phyloP scores from a whole-genome alignment of 2,888 invertebrate species.

The Drosophila cyrtoloma region DNA sequence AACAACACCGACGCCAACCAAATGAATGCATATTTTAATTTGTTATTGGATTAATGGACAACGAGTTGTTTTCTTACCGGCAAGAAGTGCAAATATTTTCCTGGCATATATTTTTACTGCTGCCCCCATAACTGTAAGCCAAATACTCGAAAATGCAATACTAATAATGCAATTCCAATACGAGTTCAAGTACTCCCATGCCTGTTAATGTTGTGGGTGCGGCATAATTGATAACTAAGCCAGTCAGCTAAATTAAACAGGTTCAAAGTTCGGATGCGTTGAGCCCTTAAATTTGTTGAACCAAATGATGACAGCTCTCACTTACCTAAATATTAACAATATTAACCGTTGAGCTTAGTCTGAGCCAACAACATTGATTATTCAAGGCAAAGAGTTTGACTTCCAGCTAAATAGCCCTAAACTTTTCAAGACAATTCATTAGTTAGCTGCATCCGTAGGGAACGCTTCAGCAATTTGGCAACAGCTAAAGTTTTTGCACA shows the following conservation, averaged over 20 bases:
- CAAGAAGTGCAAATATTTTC: slow-evolving; percentile 55
- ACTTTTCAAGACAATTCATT: slow-evolving; percentile 57
- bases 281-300: slow-evolving; percentile 6
- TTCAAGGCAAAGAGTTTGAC: slow-evolving; percentile 32
- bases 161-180: slow-evolving; percentile 14
- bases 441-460: slow-evolving; percentile 25
- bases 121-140: slow-evolving; percentile 3
- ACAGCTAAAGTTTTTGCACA: neutral
- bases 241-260: neutral
- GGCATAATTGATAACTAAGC: slow-evolving; percentile 10
- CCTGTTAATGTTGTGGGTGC: neutral
- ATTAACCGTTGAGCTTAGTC: slow-evolving; percentile 3
- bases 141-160: slow-evolving; percentile 30
- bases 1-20: slow-evolving; percentile 12
- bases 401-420: slow-evolving; percentile 37
- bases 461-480: neutral
- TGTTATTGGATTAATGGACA: slow-evolving; percentile 50
- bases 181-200: neutral
- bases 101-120: slow-evolving; percentile 41
- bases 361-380: slow-evolving; percentile 17
- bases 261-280: neutral
- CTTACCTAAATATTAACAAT: slow-evolving; percentile 11
- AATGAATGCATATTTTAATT: slow-evolving; percentile 49
- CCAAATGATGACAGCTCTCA: slow-evolving; percentile 9
- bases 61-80: slow-evolving; percentile 25